A percentile compares a stretch with the other conserved stretches of the same genome.
phyloP scores from a whole-genome alignment of 35 echinoderm and acorn worm genomes.

The Eucidaris tribuloides region DNA sequence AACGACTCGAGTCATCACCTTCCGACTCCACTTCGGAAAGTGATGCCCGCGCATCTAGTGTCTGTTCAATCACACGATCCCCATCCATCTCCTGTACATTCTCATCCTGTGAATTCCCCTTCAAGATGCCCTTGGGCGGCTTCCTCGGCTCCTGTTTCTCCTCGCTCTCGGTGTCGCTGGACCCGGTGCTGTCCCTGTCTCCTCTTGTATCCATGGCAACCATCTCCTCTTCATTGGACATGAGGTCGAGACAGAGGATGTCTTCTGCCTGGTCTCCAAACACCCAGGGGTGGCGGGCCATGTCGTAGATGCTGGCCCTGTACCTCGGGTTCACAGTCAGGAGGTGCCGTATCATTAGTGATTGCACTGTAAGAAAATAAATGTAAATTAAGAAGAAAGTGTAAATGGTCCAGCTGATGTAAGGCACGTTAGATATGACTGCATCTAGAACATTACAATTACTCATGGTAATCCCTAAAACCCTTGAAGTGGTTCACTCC shows the following conservation, averaged over 20 bases:
- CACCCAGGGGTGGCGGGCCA: conserved; percentile 76
- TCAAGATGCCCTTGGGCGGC: conserved; percentile 64
- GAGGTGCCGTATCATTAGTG: conserved; percentile 66
- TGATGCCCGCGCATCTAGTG: too few species aligned
- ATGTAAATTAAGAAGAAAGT: neutral
- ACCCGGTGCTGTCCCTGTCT: conserved; percentile 21
- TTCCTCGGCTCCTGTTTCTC: neutral
- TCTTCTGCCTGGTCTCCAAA: conserved; percentile 16
- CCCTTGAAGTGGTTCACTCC: neutral
- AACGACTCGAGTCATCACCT: too few species aligned
- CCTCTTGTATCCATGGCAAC: neutral
- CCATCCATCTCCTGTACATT: conserved; percentile 23
- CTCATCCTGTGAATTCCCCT: conserved; percentile 9
- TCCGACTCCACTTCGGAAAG: too few species aligned
- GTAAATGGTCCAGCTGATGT: neutral
- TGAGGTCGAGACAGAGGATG: neutral
- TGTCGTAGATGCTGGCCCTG: conserved; percentile 74
- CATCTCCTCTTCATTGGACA: neutral
- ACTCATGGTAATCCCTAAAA: neutral
- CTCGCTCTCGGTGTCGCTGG: neutral
- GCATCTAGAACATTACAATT: neutral
- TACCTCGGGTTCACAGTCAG: conserved; percentile 76
- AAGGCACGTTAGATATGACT: neutral
- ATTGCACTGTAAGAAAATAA: conserved; percentile 64
- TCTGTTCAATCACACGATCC: conserved; percentile 2